phyloP scores from a whole-genome alignment of 1,140 invertebrate genomes.

The Zaprionus capensis region DNA sequence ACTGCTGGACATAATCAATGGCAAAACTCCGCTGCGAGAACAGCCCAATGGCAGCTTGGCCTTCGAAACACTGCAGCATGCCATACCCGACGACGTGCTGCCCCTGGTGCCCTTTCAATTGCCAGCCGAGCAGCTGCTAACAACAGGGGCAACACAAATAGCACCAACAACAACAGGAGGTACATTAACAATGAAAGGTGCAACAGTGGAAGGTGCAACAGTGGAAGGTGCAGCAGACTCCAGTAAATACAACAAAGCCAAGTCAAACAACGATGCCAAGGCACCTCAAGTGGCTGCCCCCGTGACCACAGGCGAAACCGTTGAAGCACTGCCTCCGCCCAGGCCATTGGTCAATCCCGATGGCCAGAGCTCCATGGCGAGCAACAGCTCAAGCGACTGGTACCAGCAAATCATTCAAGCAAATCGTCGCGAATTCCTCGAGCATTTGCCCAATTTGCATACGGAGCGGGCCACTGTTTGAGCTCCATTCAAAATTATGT shows the following conservation, averaged over 20 bases:
- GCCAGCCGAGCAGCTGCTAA: slow-evolving; percentile 36
- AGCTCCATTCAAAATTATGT: slow-evolving; percentile 7
- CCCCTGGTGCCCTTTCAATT: slow-evolving; percentile 72
- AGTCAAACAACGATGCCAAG: slow-evolving; percentile 74
- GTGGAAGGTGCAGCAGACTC: not conserved
- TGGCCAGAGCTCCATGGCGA: not conserved
- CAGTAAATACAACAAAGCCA: slow-evolving; percentile 58
- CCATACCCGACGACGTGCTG: slow-evolving; percentile 62
- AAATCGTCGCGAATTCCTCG: slow-evolving; percentile 75
- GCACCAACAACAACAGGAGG: slow-evolving; percentile 17
- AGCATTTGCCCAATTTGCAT: slow-evolving; percentile 65
- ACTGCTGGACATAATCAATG: slow-evolving; percentile 68
- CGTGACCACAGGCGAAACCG: not conserved
- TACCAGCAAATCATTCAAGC: slow-evolving; percentile 70
- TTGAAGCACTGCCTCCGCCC: slow-evolving; percentile 39
- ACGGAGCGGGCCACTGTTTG: slow-evolving; percentile 38
- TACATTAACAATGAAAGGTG: not conserved
- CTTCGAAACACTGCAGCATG: slow-evolving; percentile 61
- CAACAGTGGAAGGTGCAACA: not conserved
- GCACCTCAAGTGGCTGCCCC: slow-evolving; percentile 47
- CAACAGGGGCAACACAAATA: slow-evolving; percentile 2
- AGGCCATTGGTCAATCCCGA: slow-evolving; percentile 48
- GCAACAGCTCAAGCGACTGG: slow-evolving; percentile 49
- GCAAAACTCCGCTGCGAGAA: slow-evolving; percentile 46
- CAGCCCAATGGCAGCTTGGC: slow-evolving; percentile 42